Percentiles rank a stretch among this genome's conserved stretches.
These are phyloP conservation scores for Notocelia uddmanniana DNA, from an alignment of 2,888 invertebrate species.

Conservation along the genomic window DNA sequence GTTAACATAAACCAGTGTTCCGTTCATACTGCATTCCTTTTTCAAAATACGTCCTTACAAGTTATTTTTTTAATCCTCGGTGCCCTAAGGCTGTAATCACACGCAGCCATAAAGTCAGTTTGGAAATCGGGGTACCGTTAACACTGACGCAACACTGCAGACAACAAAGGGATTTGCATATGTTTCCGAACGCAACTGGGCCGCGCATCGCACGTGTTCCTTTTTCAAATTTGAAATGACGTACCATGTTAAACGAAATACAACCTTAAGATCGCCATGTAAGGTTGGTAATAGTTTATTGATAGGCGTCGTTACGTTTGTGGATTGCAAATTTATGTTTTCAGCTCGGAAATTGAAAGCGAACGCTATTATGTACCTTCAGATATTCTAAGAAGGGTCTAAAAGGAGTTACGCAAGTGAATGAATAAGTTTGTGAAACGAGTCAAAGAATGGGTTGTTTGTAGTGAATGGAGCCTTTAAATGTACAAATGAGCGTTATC, in stretches of 20 bases:
- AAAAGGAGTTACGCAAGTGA: slow-evolving; percentile 39
- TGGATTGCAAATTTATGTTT: slow-evolving; percentile 52
- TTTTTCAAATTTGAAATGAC: slow-evolving; percentile 53
- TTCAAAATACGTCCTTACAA: background rate
- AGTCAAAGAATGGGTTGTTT: slow-evolving; percentile 70
- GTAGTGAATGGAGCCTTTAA: slow-evolving; percentile 74
- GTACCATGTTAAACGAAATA: slow-evolving; percentile 42
- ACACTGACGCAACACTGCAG: slow-evolving; percentile 68
- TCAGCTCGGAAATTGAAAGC: slow-evolving; percentile 50
- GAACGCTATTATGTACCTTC: slow-evolving; percentile 46
- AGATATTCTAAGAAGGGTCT: slow-evolving; percentile 37
- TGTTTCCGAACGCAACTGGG: slow-evolving; percentile 71
- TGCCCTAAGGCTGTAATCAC: slow-evolving; percentile 40
- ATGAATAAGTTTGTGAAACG: slow-evolving; percentile 48
- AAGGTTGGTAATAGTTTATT: slow-evolving; percentile 42
- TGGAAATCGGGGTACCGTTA: slow-evolving; percentile 68
- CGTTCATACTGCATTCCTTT: background rate
- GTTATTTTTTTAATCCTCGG: slow-evolving; percentile 26
- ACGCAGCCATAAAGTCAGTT: slow-evolving; percentile 55
- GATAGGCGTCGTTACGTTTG: slow-evolving; percentile 31
- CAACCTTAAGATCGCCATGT: slow-evolving; percentile 27
- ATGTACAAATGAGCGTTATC: slow-evolving; percentile 72
- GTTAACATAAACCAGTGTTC: background rate
- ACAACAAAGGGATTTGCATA: slow-evolving; percentile 83
- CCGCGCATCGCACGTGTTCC: slow-evolving; percentile 49